Evolutionary conservation across 2,113 vertebrate species (phyloP), one percentile per base, ranked within the genome.

Genomic region (Trogon surrucura): DNA sequence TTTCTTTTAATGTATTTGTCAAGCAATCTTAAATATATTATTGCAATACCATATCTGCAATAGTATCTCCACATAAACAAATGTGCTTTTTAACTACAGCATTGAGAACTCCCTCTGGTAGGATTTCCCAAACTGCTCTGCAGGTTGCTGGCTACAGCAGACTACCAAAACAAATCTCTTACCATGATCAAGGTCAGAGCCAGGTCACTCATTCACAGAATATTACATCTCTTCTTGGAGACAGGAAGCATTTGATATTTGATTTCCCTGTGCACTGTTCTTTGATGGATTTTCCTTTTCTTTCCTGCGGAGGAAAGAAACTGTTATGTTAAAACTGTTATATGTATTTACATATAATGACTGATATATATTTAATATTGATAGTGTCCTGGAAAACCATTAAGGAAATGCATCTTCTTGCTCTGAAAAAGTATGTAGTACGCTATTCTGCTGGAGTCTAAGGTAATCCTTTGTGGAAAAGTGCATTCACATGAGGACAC

Each of bases 161-260:
- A 98, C 98, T 98, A 98, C 95, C 97, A 98, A 98, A 99, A 99
- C 98, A 99, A 98, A 98, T 98, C 98, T 98, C 98, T 98, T 98
- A 98, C 97, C 97, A 93, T 96, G 96, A 96, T 97, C 96, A 97
- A 98, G 99, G 98, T 98, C 98, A 98, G 87, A 85, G 85, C 34
- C 80, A 95, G 98, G 98, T 98, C 98, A 98, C 96, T 97, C 97
- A 97, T 96, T 98, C 96, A 97, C 95, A 97, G 97, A 98, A 98
- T 98, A 97, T 98, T 97, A 96, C 96, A 96, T 96, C 95, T 96
- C 94, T 94, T 97, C 88, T 95, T 91, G 64, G 60, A 97, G 96
- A 91, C 96, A 97, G 95, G 96, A 96, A 98, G 90, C 97, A 98
- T 97, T 98, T 97, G 95, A 96, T 96, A 97, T 82, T 96, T 91